These are phyloP conservation scores for Acronicta alni DNA, from an alignment of 2,888 invertebrate genomes.

Conservation along the genomic window DNA sequence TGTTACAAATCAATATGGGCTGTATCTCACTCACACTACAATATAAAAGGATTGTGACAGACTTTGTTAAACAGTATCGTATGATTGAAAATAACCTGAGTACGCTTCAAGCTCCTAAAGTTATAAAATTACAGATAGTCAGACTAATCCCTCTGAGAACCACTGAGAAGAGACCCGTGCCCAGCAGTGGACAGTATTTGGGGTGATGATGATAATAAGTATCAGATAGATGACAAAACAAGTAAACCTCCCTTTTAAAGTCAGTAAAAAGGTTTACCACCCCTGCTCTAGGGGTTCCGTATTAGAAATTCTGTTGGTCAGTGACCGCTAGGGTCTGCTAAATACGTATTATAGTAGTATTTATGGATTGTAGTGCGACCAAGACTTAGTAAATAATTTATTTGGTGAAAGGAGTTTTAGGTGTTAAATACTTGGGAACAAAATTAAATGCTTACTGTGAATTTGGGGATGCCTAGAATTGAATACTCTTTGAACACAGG, in stretches of 20 bases:
- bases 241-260: background rate
- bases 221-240: too few species aligned
- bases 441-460: background rate
- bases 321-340: slow-evolving; percentile 37
- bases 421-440: slow-evolving; percentile 4
- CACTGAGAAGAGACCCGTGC: too few species aligned
- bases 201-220: too few species aligned
- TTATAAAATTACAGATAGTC: too few species aligned
- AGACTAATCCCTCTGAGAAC: too few species aligned
- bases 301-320: slow-evolving; percentile 52
- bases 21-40: too few species aligned
- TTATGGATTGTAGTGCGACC: slow-evolving; percentile 14
- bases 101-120: too few species aligned
- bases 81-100: too few species aligned
- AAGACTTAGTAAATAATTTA: slow-evolving; percentile 32
- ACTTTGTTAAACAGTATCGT: too few species aligned
- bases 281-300: slow-evolving; percentile 17
- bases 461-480: background rate
- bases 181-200: too few species aligned
- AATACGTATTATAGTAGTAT: slow-evolving; percentile 36
- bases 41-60: too few species aligned
- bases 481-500: background rate
- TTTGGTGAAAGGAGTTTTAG: slow-evolving; percentile 6
- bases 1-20: too few species aligned
- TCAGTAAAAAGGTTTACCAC: background rate